Base-by-base conservation (phyloP, 2,113 vertebrate species). In the Lamprotornis superbus region DNA sequence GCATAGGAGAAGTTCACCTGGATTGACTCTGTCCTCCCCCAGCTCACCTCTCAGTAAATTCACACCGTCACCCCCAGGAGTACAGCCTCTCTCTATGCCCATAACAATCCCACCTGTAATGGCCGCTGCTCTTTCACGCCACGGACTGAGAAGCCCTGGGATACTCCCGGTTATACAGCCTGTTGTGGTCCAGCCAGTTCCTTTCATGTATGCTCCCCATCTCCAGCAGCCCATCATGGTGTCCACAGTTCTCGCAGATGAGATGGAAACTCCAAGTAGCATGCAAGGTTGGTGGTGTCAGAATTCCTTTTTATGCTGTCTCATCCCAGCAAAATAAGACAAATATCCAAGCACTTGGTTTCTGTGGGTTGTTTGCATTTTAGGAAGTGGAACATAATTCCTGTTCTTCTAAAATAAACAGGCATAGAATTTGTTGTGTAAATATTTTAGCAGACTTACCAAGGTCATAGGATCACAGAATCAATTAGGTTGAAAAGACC, bases 161-260 rank as follows among this genome's bases (percentile, higher is more conserved):
- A 98, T 99, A 42, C 98, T 99, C 91, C 98, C 98, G 0, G 98
- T 99, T 95, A 98, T 99, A 83, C 98, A 99, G 68, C 98, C 98
- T 1, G 98, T 99, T 14, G 99, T 99, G 93, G 98, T 99, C 61
- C 98, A 98, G 85, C 98, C 98, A 1, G 98, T 99, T 82, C 98
- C 99, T 18, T 98, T 99, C 50, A 98, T 99, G 96, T 99, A 99
- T 94, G 96, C 98, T 19, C 98, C 99, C 44, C 98, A 99, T 96
- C 98, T 99, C 91, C 98, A 98, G 87, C 98, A 98, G 92, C 95
- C 98, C 21, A 98, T 99, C 89, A 99, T 99, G 98, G 98, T 99
- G 10, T 97, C 98, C 49, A 92, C 98, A 13, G 83, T 97, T 57
- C 94, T 99, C 33, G 96, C 99, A 0, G 99, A 99, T 17, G 98